Percentiles rank a stretch among this genome's conserved stretches.
Evolutionary conservation across 1,140 invertebrate species (phyloP).

Genomic region (Ceratina japonica): DNA sequence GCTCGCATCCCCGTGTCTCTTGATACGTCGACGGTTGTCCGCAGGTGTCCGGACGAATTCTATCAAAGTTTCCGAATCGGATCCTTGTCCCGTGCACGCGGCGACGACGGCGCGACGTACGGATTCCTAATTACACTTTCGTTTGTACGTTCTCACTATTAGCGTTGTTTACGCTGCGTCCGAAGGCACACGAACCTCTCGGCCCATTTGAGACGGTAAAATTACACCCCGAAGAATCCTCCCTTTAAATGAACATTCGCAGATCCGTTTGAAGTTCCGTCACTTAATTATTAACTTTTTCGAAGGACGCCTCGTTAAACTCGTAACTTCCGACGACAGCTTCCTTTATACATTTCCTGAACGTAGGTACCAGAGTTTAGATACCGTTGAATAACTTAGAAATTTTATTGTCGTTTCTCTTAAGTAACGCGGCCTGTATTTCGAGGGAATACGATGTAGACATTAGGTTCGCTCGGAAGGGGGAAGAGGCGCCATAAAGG

Average conservation of each 20-base stretch:
- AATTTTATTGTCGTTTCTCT: too few relatives aligned
- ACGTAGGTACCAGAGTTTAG: too few relatives aligned
- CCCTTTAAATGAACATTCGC: background rate
- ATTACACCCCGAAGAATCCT: background rate
- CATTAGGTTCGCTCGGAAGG: background rate
- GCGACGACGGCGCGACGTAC: conserved; percentile 4
- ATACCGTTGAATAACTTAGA: too few relatives aligned
- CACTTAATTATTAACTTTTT: background rate
- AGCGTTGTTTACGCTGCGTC: conserved; percentile 27
- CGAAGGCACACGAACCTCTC: background rate
- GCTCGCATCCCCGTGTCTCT: background rate
- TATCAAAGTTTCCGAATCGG: conserved; percentile 30
- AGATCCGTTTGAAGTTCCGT: background rate
- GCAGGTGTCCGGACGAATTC: conserved; percentile 9
- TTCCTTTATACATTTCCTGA: too few relatives aligned
- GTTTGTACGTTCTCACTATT: background rate
- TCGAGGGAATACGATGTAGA: conserved; percentile 10
- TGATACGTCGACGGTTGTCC: background rate
- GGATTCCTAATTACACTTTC: conserved; percentile 37
- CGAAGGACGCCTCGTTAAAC: background rate
- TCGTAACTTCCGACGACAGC: too few relatives aligned
- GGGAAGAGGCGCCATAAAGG: conserved; percentile 18
- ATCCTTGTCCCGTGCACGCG: conserved; percentile 13
- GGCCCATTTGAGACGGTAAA: background rate
- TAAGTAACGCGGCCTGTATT: background rate